Percentiles rank a stretch among this genome's conserved stretches.
Conservation (phyloP, 2,113 vertebrate species). For the Paralichthys olivaceus region DNA sequence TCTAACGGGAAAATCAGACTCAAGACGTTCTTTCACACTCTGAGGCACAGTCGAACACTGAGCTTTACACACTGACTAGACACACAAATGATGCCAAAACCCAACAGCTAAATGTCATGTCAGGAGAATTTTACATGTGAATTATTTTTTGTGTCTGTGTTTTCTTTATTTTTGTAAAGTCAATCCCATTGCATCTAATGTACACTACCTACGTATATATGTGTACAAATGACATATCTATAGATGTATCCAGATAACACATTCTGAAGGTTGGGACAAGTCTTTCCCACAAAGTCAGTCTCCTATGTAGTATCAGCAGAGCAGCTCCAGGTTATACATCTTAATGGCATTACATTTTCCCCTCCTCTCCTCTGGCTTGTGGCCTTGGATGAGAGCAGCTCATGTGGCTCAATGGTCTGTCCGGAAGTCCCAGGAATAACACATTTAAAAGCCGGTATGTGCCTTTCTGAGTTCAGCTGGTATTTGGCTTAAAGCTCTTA, state of each 20-base stretch:
- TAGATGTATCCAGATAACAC: background rate
- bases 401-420: slow-evolving; percentile 24
- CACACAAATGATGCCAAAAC: slow-evolving; percentile 1
- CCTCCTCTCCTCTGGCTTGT: slow-evolving; percentile 30
- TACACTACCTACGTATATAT: background rate
- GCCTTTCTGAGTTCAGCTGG: slow-evolving; percentile 33
- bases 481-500: slow-evolving; percentile 56
- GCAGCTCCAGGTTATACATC: slow-evolving; percentile 47
- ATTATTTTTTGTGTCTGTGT: background rate
- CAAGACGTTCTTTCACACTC: slow-evolving; percentile 22
- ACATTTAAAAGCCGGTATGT: slow-evolving; percentile 63
- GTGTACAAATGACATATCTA: background rate
- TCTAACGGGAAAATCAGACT: slow-evolving; percentile 42
- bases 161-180: background rate
- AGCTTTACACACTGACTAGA: background rate
- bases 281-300: slow-evolving; percentile 39
- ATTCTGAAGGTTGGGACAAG: background rate
- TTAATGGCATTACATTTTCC: slow-evolving; percentile 41
- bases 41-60: background rate
- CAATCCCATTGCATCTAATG: background rate
- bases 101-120: background rate
- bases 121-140: background rate
- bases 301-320: slow-evolving; percentile 25
- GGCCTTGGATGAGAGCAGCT: slow-evolving; percentile 38
- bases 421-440: slow-evolving; percentile 47